These are phyloP conservation scores for Ectropis grisescens DNA, from an alignment of 1,140 invertebrate genomes.

Conservation along the genomic window DNA sequence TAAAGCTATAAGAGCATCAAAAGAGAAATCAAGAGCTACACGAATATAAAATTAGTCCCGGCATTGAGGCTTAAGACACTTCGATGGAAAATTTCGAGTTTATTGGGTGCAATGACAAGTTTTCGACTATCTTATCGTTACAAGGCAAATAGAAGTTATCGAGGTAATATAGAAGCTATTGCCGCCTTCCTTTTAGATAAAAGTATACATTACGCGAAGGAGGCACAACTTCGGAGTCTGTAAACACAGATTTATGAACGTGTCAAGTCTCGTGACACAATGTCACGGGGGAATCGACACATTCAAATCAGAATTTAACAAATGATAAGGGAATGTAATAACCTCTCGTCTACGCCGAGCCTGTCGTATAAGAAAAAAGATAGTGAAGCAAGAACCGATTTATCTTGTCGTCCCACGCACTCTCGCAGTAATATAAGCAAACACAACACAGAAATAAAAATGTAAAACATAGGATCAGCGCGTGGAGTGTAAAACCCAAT, in stretches of 20 bases:
- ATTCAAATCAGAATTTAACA: slow-evolving; percentile 35
- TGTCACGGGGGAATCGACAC: too few species aligned
- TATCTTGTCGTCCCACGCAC: slow-evolving; percentile 62
- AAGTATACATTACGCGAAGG: slow-evolving; percentile 18
- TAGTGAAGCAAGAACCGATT: slow-evolving; percentile 50
- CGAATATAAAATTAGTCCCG: too few species aligned
- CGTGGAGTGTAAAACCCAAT: slow-evolving; percentile 64
- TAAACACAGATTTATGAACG: too few species aligned
- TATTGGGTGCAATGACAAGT: too few species aligned
- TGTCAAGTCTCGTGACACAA: slow-evolving; percentile 19
- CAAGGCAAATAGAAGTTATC: too few species aligned
- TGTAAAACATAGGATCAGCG: slow-evolving; percentile 42
- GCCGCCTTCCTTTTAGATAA: slow-evolving; percentile 30
- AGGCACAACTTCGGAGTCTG: slow-evolving; percentile 9
- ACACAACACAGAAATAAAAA: slow-evolving; percentile 47
- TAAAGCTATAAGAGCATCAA: too few species aligned
- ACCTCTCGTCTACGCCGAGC: slow-evolving; percentile 51
- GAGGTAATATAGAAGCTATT: slow-evolving; percentile 27
- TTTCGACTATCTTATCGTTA: too few species aligned
- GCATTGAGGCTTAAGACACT: too few species aligned
- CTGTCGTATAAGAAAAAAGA: slow-evolving; percentile 51
- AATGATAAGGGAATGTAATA: slow-evolving; percentile 37
- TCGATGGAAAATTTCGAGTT: too few species aligned
- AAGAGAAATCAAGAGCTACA: too few species aligned
- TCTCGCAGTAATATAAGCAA: slow-evolving; percentile 50